These are phyloP conservation scores for Drosophila parthenogenetica DNA, from an alignment of 2,888 invertebrate genomes.

Conservation along the genomic window DNA sequence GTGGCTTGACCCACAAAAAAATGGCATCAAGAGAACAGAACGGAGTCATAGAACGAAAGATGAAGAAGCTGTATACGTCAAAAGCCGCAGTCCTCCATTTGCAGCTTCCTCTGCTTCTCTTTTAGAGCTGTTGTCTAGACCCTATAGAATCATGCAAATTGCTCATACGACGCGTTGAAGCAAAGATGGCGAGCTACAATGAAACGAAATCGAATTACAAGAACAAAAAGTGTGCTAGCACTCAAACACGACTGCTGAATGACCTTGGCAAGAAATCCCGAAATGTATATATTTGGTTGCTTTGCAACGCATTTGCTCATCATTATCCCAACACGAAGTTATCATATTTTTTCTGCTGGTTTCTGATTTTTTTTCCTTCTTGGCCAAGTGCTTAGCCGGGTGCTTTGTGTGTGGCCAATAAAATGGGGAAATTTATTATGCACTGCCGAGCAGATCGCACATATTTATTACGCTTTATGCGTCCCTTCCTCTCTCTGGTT, in stretches of 20 bases:
- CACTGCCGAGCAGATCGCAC: conserved; percentile 20
- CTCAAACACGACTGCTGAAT: conserved; percentile 7
- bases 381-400: conserved; percentile 12
- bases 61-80: background rate
- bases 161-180: conserved; percentile 59
- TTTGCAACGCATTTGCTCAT: conserved; percentile 36
- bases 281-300: conserved; percentile 38
- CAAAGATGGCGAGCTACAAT: conserved; percentile 29
- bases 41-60: conserved; percentile 1
- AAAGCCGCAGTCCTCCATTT: background rate
- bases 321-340: conserved; percentile 36
- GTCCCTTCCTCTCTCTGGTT: background rate
- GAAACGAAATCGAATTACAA: conserved; percentile 17
- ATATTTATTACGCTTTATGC: conserved; percentile 42
- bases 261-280: conserved; percentile 38
- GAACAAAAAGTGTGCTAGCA: conserved; percentile 3
- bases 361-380: background rate
- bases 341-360: conserved; percentile 1
- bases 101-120: too few relatives aligned
- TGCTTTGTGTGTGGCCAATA: conserved; percentile 47
- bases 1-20: conserved; percentile 73
- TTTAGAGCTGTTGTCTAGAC: conserved; percentile 51
- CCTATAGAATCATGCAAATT: conserved; percentile 55
- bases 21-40: conserved; percentile 48
- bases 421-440: conserved; percentile 55